Percentiles rank a stretch among this genome's conserved stretches.
These are phyloP conservation scores for Eubucco bourcierii DNA, from an alignment of 2,113 vertebrate genomes.

Conservation along the genomic window DNA sequence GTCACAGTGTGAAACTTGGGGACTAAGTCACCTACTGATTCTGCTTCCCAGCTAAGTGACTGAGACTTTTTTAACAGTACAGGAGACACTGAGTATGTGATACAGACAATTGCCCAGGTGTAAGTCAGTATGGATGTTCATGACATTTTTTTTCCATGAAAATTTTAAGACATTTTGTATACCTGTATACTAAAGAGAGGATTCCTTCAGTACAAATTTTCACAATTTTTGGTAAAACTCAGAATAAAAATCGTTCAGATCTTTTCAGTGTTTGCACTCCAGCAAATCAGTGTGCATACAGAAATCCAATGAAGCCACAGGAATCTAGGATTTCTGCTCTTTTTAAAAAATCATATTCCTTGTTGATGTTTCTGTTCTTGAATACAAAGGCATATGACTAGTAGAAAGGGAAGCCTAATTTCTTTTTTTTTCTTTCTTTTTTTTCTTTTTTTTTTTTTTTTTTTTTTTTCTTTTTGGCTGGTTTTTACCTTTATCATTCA, in stretches of 20 bases:
- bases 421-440: neutral
- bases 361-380: conserved; percentile 8
- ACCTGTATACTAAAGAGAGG: neutral
- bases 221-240: neutral
- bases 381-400: neutral
- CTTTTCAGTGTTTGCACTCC: neutral
- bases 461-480: neutral
- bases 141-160: neutral
- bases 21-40: neutral
- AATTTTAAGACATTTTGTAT: neutral
- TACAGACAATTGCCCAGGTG: neutral
- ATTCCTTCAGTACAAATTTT: neutral
- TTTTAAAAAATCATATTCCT: neutral
- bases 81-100: neutral
- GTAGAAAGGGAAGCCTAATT: neutral
- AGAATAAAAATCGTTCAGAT: neutral
- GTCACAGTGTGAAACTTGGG: neutral
- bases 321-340: conserved; percentile 4
- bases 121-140: neutral
- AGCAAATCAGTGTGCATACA: neutral
- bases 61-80: neutral
- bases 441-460: neutral
- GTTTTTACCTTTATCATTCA: neutral
- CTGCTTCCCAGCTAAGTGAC: neutral
- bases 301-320: neutral